A percentile compares a stretch with the other conserved stretches of the same genome.
Conservation (phyloP, 1,140 invertebrate genomes). For the Trachymyrmex septentrionalis region DNA sequence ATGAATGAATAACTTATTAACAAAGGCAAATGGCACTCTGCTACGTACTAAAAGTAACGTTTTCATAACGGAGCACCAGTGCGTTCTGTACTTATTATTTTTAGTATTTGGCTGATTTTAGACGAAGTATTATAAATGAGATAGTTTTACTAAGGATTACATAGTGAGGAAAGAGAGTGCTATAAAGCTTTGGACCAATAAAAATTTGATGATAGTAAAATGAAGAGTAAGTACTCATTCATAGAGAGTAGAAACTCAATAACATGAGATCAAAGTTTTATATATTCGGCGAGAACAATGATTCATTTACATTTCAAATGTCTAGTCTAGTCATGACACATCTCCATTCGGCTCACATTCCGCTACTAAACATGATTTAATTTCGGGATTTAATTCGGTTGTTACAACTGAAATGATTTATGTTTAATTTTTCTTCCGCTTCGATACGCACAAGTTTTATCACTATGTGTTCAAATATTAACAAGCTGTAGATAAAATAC, state of each 20-base stretch:
- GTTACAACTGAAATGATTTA: slow-evolving; percentile 33
- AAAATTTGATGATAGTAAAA: slow-evolving; percentile 66
- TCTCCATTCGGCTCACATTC: slow-evolving; percentile 52
- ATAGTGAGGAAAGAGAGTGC: slow-evolving; percentile 26
- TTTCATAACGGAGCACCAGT: neutral
- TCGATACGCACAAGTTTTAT: slow-evolving; percentile 64
- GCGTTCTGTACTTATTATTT: slow-evolving; percentile 54
- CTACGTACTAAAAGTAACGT: neutral
- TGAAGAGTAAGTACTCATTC: slow-evolving; percentile 34
- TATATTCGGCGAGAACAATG: slow-evolving; percentile 51
- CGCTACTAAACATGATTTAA: slow-evolving; percentile 25
- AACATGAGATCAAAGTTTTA: slow-evolving; percentile 65
- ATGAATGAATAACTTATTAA: slow-evolving; percentile 32
- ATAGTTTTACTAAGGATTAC: slow-evolving; percentile 62
- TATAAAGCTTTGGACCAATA: slow-evolving; percentile 75
- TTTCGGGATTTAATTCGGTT: slow-evolving; percentile 39
- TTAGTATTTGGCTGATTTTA: slow-evolving; percentile 50
- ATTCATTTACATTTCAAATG: slow-evolving; percentile 66
- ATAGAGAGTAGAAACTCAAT: slow-evolving; percentile 56
- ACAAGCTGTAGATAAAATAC: slow-evolving; percentile 7
- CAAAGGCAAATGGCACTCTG: neutral
- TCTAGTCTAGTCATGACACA: slow-evolving; percentile 80
- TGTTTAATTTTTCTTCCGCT: slow-evolving; percentile 3
- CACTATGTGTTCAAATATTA: slow-evolving; percentile 43
- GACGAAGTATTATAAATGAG: slow-evolving; percentile 42